A percentile compares a stretch with the other conserved stretches of the same genome.
Conservation (phyloP, 2,888 invertebrate species). For the Patella ulyssiponensis region DNA sequence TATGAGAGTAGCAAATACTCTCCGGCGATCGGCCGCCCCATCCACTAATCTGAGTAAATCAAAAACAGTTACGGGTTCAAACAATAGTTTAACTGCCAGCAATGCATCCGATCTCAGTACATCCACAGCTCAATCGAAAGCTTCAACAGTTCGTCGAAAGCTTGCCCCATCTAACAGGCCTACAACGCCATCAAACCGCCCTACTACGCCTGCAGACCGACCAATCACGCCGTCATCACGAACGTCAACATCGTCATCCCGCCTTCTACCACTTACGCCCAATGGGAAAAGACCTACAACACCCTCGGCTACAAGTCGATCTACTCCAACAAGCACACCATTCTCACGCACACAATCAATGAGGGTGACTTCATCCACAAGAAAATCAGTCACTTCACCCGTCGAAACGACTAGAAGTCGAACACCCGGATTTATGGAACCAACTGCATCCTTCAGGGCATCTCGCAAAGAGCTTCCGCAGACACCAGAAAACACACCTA, state of each 20-base stretch:
- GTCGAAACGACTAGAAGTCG: constrained; percentile 13
- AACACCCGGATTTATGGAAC: constrained; percentile 53
- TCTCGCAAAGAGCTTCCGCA: constrained; percentile 36
- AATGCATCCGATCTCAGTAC: constrained; percentile 42
- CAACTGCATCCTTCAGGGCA: constrained; percentile 56
- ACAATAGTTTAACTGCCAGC: constrained; percentile 41
- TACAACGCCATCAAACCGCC: constrained; percentile 35
- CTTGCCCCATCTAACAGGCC: constrained; percentile 29
- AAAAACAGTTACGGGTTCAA: neutral
- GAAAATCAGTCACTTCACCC: constrained; percentile 11
- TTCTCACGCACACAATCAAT: constrained; percentile 44
- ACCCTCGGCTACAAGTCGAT: constrained; percentile 30
- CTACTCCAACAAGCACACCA: constrained; percentile 12
- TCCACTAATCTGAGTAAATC: constrained; percentile 31
- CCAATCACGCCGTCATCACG: constrained; percentile 24
- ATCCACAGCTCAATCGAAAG: constrained; percentile 19
- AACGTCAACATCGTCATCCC: constrained; percentile 26
- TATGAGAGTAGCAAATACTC: constrained; percentile 37
- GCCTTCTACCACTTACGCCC: constrained; percentile 30
- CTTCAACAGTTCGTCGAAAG: constrained; percentile 37
- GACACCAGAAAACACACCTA: constrained; percentile 37
- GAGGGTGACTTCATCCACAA: constrained; percentile 34
- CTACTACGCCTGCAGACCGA: constrained; percentile 25
- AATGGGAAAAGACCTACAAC: constrained; percentile 29
- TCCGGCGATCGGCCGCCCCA: constrained; percentile 31